These are phyloP conservation scores for Bos indicus DNA, from an alignment of 2,113 vertebrate species.

Conservation along the genomic window DNA sequence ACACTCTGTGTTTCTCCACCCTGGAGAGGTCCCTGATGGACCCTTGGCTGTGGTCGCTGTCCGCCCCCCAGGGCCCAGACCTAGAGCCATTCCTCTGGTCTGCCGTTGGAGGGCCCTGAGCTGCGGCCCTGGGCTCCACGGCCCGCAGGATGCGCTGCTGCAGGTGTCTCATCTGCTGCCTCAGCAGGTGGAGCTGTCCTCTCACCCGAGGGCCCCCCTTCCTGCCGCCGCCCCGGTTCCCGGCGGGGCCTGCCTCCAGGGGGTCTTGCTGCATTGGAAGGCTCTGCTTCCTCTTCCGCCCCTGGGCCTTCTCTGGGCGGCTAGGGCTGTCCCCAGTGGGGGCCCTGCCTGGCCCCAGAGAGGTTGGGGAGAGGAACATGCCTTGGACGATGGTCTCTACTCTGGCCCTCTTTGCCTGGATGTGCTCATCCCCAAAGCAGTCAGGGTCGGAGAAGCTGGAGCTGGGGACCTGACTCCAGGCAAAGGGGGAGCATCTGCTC, in stretches of 20 bases:
- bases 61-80: background rate
- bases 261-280: constrained; percentile 85
- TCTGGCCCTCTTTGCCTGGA: constrained; percentile 90
- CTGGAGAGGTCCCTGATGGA: background rate
- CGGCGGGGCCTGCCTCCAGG: background rate
- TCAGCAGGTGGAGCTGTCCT: constrained; percentile 90
- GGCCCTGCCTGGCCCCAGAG: background rate
- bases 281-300: constrained; percentile 89
- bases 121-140: constrained; percentile 74
- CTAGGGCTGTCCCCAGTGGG: constrained; percentile 68
- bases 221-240: constrained; percentile 40
- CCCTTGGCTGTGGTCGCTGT: background rate
- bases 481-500: constrained; percentile 61
- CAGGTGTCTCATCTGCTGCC: constrained; percentile 86
- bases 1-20: background rate
- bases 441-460: constrained; percentile 74
- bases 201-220: constrained; percentile 85
- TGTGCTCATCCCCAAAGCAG: constrained; percentile 81
- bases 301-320: constrained; percentile 70
- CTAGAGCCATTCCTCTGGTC: background rate
- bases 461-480: constrained; percentile 46
- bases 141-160: constrained; percentile 89
- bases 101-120: constrained; percentile 26
- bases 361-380: constrained; percentile 85
- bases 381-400: constrained; percentile 94